Base-by-base conservation (phyloP, 2,113 vertebrate genomes). In the Cynocephalus volans region DNA sequence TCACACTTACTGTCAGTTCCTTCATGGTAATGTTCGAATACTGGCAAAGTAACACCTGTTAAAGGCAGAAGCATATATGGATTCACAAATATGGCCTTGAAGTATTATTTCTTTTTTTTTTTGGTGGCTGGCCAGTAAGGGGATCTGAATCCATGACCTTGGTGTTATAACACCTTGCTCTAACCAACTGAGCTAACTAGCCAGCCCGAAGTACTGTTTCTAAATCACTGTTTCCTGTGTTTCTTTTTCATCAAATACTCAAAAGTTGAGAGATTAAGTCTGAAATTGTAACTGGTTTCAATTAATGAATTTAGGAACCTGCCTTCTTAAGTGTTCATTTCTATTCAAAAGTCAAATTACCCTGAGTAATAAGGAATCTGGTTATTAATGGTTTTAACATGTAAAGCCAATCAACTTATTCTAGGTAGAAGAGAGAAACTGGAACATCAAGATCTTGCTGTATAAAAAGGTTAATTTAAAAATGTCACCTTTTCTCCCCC, bases 11-110 rank as follows among this genome's bases (percentile, higher is more conserved):
- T 99, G 98, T 99, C 99, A 6, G 99, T 99, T 98, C 99, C 99
- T 99, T 99, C 99, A 82, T 99, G 99, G 98, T 99, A 99, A 98
- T 99, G 99, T 96, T 99, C 99, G 98, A 99, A 99, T 94, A 99
- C 99, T 10, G 99, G 99, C 50, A 99, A 98, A 24, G 99, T 99
- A 69, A 99, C 99, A 98, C 99, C 99, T 99, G 98, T 92, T 18
- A 96, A 85, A 97, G 79, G 97, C 8, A 97, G 50, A 97, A 95
- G 90, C 5, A 45, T 14, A 14, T 1, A 5, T 89, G 76, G 41
- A 54, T 58, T 95, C 45, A 92, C 28, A 77, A 79, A 70, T 26
- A 56, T 31, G 69, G 24, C 36, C 36, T 9, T 76, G 17, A 95
- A 50, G 21, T 48, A 56, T 17, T 56, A 11, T 12, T 56, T 56